Conservation (phyloP, 2,797 vertebrate genomes). For the Denticeps clupeoides region DNA sequence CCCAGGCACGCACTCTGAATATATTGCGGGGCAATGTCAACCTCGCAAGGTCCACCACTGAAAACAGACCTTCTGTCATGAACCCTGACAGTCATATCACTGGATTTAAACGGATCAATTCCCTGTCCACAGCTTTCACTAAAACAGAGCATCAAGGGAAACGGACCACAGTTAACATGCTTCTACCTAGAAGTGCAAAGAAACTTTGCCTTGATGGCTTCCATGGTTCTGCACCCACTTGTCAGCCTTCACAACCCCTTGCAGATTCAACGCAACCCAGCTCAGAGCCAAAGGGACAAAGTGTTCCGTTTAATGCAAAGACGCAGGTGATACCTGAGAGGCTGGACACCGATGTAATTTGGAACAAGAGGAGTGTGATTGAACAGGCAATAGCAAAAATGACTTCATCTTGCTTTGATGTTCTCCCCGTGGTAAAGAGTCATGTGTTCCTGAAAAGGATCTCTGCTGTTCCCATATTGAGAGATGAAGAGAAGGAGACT, state of each 20-base stretch:
- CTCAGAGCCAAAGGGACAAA: not conserved
- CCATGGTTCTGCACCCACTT: constrained; percentile 7
- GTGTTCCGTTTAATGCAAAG: not conserved
- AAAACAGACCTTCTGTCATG: constrained; percentile 39
- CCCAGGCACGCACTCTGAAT: constrained; percentile 80
- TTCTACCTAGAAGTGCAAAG: constrained; percentile 67
- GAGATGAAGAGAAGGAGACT: constrained; percentile 81
- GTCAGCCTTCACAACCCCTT: constrained; percentile 5
- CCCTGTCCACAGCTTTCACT: constrained; percentile 79
- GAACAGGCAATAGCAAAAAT: constrained; percentile 54
- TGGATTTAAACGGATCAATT: constrained; percentile 74
- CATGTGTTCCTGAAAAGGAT: constrained; percentile 69
- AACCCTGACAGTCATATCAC: constrained; percentile 54
- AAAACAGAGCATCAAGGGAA: constrained; percentile 67
- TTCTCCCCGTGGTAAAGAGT: constrained; percentile 77
- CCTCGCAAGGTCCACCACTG: constrained; percentile 48
- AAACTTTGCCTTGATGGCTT: constrained; percentile 59
- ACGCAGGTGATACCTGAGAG: not conserved
- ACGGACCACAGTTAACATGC: constrained; percentile 27
- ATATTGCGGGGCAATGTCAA: constrained; percentile 82
- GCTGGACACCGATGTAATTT: not conserved
- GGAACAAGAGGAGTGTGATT: constrained; percentile 16
- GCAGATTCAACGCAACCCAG: constrained; percentile 16
- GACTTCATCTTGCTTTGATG: constrained; percentile 68
- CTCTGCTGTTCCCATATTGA: constrained; percentile 73